Conservation (phyloP, 2,113 vertebrate genomes). For the Malurus melanocephalus region DNA sequence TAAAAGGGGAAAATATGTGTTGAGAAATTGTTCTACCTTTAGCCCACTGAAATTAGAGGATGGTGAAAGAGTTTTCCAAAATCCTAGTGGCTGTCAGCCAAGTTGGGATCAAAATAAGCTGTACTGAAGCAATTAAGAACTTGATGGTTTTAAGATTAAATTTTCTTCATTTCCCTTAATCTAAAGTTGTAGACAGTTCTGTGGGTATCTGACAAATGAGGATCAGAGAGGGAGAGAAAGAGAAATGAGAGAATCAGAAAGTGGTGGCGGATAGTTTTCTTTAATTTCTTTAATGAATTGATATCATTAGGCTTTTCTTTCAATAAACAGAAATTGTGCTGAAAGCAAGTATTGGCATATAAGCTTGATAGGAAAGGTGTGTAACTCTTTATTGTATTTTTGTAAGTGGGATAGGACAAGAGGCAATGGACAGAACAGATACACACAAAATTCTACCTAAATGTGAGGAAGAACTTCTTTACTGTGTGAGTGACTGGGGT, state of each 20-base stretch:
- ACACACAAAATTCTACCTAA: rapidly evolving
- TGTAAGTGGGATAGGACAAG: background rate
- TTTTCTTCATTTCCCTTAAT: background rate
- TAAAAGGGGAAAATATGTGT: background rate
- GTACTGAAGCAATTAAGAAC: background rate
- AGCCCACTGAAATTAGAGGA: background rate
- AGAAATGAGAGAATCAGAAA: background rate
- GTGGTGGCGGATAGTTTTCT: background rate
- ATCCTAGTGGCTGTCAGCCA: background rate
- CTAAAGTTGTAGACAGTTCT: background rate
- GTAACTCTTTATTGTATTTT: background rate
- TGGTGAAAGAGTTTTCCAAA: background rate
- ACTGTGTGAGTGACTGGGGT: rapidly evolving
- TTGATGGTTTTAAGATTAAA: background rate
- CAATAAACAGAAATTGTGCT: background rate
- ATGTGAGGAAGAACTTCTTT: background rate
- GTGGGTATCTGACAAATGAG: background rate
- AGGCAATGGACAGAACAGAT: background rate
- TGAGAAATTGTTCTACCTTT: background rate
- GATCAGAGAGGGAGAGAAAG: background rate
- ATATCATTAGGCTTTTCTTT: background rate
- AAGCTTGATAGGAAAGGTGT: background rate
- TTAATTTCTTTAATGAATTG: background rate
- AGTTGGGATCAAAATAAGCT: background rate
- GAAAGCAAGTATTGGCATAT: background rate